Conservation (phyloP, 2,888 invertebrate genomes). For the Leptothorax acervorum region DNA sequence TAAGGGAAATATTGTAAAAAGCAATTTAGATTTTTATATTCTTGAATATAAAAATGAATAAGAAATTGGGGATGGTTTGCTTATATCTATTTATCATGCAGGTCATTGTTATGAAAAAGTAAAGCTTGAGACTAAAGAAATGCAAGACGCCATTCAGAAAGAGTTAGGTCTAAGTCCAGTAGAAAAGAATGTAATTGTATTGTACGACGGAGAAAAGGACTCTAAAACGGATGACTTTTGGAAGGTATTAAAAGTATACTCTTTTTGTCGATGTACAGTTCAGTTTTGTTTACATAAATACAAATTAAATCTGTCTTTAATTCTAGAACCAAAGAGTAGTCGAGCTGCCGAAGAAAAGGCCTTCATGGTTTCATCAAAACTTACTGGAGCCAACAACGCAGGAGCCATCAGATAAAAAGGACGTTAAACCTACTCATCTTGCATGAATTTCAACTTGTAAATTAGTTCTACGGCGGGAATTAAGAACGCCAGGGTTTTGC, state of each 20-base stretch:
- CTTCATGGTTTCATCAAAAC: constrained; percentile 95
- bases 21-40: not conserved
- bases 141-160: constrained; percentile 91
- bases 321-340: constrained; percentile 90
- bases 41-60: not conserved
- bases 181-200: constrained; percentile 94
- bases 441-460: constrained; percentile 85
- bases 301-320: constrained; percentile 53
- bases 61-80: not conserved
- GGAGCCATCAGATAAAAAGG: constrained; percentile 89
- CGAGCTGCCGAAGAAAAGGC: constrained; percentile 94
- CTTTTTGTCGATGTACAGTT: not conserved
- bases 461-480: constrained; percentile 97
- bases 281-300: not conserved
- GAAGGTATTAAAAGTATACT: constrained; percentile 79
- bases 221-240: constrained; percentile 86
- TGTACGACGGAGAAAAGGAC: constrained; percentile 93
- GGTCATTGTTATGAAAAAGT: constrained; percentile 95
- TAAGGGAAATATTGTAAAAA: not conserved
- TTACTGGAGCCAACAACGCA: constrained; percentile 93
- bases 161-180: constrained; percentile 91
- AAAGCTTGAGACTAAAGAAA: constrained; percentile 92
- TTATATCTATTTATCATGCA: constrained; percentile 84
- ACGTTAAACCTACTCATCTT: constrained; percentile 89
- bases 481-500: constrained; percentile 98